Evolutionary conservation across 2,113 vertebrate genomes (phyloP).

Genomic region (Tachuris rubrigastra): DNA sequence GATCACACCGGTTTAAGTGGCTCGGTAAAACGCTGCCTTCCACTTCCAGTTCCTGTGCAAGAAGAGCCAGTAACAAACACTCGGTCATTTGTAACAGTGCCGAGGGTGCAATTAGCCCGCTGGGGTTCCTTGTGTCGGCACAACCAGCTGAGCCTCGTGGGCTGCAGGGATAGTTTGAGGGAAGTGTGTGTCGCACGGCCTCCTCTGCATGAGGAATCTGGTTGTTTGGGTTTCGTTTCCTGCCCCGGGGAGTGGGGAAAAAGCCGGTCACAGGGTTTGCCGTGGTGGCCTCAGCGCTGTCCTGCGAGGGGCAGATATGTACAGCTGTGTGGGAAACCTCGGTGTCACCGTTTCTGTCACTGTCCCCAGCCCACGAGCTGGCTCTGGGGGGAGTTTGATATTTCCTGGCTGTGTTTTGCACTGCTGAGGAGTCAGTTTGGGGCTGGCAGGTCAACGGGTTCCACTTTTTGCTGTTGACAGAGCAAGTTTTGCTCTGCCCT

Average conservation of each 20-base stretch:
- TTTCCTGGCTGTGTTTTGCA: not conserved
- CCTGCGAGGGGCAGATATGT: accelerated
- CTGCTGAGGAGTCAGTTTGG: not conserved
- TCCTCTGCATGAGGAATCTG: not conserved
- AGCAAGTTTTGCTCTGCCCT: not conserved
- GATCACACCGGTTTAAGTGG: not conserved
- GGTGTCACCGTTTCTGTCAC: not conserved
- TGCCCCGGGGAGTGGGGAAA: not conserved
- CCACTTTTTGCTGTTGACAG: not conserved
- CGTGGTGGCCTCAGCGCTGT: not conserved
- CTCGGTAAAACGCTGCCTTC: not conserved
- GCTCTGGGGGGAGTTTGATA: not conserved
- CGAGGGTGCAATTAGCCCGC: not conserved
- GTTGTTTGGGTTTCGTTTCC: not conserved
- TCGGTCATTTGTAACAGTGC: not conserved
- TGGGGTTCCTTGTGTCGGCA: not conserved
- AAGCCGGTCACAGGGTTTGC: not conserved
- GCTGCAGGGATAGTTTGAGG: not conserved
- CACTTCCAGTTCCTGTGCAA: not conserved
- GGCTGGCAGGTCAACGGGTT: not conserved
- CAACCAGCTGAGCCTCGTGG: not conserved
- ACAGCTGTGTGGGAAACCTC: not conserved
- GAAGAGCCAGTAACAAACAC: not conserved
- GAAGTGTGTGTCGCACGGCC: not conserved
- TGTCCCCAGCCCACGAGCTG: not conserved